Evolutionary conservation across 2,797 vertebrate genomes (phyloP).

Genomic region (Lithobates sylvaticus): DNA sequence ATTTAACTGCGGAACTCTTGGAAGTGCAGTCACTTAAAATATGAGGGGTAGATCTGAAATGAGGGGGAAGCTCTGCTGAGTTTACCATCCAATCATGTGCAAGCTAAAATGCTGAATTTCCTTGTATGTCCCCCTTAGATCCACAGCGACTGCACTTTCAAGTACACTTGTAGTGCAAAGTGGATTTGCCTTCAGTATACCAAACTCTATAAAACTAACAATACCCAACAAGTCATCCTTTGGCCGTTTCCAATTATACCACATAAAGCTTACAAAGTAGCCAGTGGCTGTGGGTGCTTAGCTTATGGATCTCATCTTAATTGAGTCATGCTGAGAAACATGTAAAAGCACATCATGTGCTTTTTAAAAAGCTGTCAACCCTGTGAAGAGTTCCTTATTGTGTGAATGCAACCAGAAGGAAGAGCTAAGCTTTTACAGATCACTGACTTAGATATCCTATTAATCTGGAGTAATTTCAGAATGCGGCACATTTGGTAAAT

Average conservation of each 20-base stretch:
- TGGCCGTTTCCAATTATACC: slow-evolving; percentile 52
- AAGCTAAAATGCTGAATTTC: no score
- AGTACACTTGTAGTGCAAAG: no score
- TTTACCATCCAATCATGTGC: no score
- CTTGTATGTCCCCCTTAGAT: no score
- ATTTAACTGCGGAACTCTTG: slow-evolving; percentile 7
- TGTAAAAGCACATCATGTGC: slow-evolving; percentile 43
- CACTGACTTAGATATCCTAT: slow-evolving; percentile 57
- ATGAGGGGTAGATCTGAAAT: no score
- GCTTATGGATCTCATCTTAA: slow-evolving; percentile 39
- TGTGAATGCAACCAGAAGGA: slow-evolving; percentile 63
- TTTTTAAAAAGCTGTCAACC: slow-evolving; percentile 26
- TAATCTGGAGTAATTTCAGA: slow-evolving; percentile 64
- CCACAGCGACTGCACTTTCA: no score
- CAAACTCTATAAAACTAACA: slow-evolving; percentile 47
- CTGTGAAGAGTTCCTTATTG: slow-evolving; percentile 48
- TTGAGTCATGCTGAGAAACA: slow-evolving; percentile 22
- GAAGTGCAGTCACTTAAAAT: no score
- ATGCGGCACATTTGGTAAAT: slow-evolving; percentile 62
- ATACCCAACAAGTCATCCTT: slow-evolving; percentile 8
- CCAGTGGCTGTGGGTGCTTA: background rate
- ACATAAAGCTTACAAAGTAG: slow-evolving; percentile 40
- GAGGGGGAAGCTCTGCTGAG: no score
- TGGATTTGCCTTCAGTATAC: background rate
- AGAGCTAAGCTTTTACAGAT: slow-evolving; percentile 61